Evolutionary conservation across 2,113 vertebrate genomes (phyloP).

Genomic region (Melanostigma gelatinosum): DNA sequence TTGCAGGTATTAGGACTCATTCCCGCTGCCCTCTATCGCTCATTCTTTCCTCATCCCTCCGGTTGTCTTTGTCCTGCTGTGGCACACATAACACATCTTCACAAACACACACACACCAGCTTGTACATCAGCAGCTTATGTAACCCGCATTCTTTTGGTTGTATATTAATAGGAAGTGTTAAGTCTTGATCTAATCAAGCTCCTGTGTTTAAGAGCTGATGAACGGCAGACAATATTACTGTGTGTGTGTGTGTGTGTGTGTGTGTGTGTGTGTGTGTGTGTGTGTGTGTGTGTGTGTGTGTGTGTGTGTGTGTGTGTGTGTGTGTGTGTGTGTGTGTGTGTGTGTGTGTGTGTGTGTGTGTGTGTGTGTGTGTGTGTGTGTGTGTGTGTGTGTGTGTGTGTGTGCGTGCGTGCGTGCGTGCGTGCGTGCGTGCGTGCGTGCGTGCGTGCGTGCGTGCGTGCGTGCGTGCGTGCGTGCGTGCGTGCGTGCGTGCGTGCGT

Average conservation of each 20-base stretch:
- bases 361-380: too few relatives aligned
- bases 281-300: constrained; percentile 6
- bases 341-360: too few relatives aligned
- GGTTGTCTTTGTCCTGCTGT: constrained; percentile 25
- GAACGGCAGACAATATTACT: constrained; percentile 5
- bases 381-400: too few relatives aligned
- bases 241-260: constrained; percentile 3
- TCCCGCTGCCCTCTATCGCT: neutral
- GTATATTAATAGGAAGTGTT: constrained; percentile 33
- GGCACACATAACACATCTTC: constrained; percentile 11
- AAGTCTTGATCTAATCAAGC: constrained; percentile 39
- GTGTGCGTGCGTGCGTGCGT: too few relatives aligned
- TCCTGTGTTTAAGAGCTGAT: constrained; percentile 36
- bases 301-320: too few relatives aligned
- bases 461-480: too few relatives aligned
- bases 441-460: too few relatives aligned
- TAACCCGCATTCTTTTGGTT: constrained; percentile 37
- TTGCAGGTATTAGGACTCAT: neutral
- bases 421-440: too few relatives aligned
- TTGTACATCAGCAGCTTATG: constrained; percentile 30
- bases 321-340: too few relatives aligned
- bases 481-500: too few relatives aligned
- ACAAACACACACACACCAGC: neutral
- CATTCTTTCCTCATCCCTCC: neutral
- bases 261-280: neutral